Conservation (phyloP, 1,140 invertebrate genomes). For the Eufriesea mexicana region DNA sequence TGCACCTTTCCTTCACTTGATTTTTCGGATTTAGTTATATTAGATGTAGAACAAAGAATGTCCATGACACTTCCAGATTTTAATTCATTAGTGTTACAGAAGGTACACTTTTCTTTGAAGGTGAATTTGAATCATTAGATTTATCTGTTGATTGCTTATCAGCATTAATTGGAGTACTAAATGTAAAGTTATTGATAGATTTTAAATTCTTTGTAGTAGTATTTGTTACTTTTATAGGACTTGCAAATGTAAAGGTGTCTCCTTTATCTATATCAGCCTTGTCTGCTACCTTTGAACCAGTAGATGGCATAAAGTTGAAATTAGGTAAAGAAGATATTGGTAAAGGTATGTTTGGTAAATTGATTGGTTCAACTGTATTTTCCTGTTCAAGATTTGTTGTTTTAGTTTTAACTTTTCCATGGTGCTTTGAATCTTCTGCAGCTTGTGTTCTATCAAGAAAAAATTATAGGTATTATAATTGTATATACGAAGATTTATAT, state of each 20-base stretch:
- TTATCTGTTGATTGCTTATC: slow-evolving; percentile 47
- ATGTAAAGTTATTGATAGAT: slow-evolving; percentile 83
- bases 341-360: slow-evolving; percentile 84
- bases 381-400: slow-evolving; percentile 75
- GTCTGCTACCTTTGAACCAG: slow-evolving; percentile 44
- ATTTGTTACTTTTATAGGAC: slow-evolving; percentile 75
- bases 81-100: slow-evolving; percentile 55
- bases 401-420: slow-evolving; percentile 62
- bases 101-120: slow-evolving; percentile 3
- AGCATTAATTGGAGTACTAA: slow-evolving; percentile 81
- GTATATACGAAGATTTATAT: not conserved
- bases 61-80: slow-evolving; percentile 77
- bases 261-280: slow-evolving; percentile 48
- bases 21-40: slow-evolving; percentile 11
- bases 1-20: not conserved
- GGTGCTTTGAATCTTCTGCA: slow-evolving; percentile 66
- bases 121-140: not conserved
- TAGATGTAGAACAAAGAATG: slow-evolving; percentile 49
- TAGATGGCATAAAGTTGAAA: slow-evolving; percentile 82
- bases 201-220: slow-evolving; percentile 66
- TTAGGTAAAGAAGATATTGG: slow-evolving; percentile 85
- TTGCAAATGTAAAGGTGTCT: slow-evolving; percentile 77
- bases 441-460: slow-evolving; percentile 65
- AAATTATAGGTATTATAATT: not conserved
- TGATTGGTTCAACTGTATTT: slow-evolving; percentile 80